Conservation (phyloP, 2,113 vertebrate genomes). For the Pelecanus crispus region DNA sequence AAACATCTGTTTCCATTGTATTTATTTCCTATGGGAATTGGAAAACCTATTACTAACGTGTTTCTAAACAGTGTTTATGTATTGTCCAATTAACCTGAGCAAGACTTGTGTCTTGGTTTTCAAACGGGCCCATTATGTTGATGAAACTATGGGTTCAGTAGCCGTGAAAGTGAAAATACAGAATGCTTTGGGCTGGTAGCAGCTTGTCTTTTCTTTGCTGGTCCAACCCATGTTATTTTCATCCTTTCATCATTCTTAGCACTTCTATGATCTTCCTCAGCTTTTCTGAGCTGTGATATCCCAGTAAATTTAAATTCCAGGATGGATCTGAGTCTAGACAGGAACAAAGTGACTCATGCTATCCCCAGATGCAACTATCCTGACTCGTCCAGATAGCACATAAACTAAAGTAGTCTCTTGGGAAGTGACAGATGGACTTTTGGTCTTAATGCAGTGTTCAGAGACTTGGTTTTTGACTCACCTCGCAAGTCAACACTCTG, state of each 20-base stretch:
- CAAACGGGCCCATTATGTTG: not conserved
- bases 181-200: not conserved
- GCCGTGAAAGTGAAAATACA: not conserved
- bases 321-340: not conserved
- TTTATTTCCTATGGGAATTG: not conserved
- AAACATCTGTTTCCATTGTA: not conserved
- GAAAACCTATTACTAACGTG: not conserved
- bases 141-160: not conserved
- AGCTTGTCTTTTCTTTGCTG: not conserved
- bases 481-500: not conserved
- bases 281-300: not conserved
- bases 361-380: not conserved
- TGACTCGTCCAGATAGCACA: fast-evolving
- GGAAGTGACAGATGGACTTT: not conserved
- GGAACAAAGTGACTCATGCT: not conserved
- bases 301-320: not conserved
- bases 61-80: not conserved
- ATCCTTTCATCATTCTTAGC: not conserved
- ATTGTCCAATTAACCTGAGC: not conserved
- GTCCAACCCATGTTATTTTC: not conserved
- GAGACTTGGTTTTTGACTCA: not conserved
- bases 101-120: not conserved
- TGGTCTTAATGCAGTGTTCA: not conserved
- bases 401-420: not conserved
- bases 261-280: not conserved